These are phyloP conservation scores for Zosterops japonicus DNA, from an alignment of 2,113 vertebrate genomes.

Conservation along the genomic window DNA sequence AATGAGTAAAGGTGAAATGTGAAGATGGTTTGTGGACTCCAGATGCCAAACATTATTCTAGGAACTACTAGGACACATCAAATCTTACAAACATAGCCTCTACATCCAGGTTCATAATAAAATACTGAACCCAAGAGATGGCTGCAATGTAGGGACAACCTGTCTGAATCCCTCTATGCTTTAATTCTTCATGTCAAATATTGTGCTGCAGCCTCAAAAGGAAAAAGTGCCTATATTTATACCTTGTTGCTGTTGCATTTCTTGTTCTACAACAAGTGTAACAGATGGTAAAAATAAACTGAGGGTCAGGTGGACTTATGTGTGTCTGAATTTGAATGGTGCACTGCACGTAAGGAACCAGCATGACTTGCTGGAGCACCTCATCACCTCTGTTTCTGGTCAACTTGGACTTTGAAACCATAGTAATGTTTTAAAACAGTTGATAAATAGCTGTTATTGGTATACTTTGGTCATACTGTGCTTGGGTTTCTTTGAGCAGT, in stretches of 20 bases:
- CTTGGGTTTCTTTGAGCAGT: background rate
- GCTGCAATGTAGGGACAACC: background rate
- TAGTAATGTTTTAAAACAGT: background rate
- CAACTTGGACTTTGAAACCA: background rate
- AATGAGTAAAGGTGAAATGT: background rate
- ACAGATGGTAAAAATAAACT: background rate
- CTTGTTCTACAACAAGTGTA: background rate
- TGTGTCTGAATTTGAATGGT: accelerated
- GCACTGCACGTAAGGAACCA: background rate
- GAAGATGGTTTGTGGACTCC: background rate
- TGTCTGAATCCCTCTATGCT: background rate
- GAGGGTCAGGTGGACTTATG: background rate
- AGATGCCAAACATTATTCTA: background rate
- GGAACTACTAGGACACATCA: background rate
- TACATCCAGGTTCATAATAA: background rate
- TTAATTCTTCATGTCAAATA: background rate
- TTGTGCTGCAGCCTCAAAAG: background rate
- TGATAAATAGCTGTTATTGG: background rate
- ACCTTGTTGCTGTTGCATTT: background rate
- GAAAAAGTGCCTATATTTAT: background rate
- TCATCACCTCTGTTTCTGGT: background rate
- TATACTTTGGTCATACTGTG: background rate
- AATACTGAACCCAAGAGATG: background rate
- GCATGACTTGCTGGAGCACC: background rate
- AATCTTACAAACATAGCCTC: background rate